Percentiles rank a stretch among this genome's conserved stretches.
Evolutionary conservation across 2,888 invertebrate species (phyloP).

Genomic region (Hypomecis atomaria): DNA sequence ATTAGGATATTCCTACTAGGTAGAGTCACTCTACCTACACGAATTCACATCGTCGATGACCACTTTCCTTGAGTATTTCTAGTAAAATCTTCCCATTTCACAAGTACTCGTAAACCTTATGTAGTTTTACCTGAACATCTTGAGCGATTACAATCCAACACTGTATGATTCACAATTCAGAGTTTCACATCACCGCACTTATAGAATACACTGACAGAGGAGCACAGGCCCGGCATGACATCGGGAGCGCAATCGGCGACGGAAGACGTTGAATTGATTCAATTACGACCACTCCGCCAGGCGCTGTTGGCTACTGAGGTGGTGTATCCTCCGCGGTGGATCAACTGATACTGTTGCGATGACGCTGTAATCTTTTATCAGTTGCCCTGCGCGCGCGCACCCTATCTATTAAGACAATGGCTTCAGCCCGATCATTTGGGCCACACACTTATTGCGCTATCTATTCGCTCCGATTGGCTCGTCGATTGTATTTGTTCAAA

Average conservation of each 20-base stretch:
- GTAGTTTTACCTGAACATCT: conserved; percentile 57
- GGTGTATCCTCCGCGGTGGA: conserved; percentile 64
- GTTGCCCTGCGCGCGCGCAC: conserved; percentile 61
- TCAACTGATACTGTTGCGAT: conserved; percentile 69
- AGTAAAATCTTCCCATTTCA: too few species aligned
- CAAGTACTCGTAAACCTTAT: neutral
- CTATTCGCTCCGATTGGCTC: conserved; percentile 71
- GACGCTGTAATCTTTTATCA: conserved; percentile 80
- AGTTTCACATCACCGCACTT: conserved; percentile 50
- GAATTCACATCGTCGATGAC: too few species aligned
- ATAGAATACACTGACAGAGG: conserved; percentile 37
- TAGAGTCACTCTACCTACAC: too few species aligned
- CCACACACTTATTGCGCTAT: conserved; percentile 61
- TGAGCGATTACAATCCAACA: conserved; percentile 35
- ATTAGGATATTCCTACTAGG: too few species aligned
- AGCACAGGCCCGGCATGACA: conserved; percentile 34
- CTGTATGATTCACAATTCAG: conserved; percentile 21
- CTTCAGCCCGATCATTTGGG: conserved; percentile 59
- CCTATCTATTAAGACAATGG: conserved; percentile 71
- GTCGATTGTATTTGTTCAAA: conserved; percentile 67
- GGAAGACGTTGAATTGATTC: conserved; percentile 79
- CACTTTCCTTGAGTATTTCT: too few species aligned
- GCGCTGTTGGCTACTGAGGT: conserved; percentile 41
- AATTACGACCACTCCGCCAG: conserved; percentile 58
- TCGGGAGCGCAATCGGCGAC: conserved; percentile 63